Percentiles rank a stretch among this genome's conserved stretches.
Conservation (phyloP, 2,888 invertebrate species). For the Synanthedon myopaeformis region DNA sequence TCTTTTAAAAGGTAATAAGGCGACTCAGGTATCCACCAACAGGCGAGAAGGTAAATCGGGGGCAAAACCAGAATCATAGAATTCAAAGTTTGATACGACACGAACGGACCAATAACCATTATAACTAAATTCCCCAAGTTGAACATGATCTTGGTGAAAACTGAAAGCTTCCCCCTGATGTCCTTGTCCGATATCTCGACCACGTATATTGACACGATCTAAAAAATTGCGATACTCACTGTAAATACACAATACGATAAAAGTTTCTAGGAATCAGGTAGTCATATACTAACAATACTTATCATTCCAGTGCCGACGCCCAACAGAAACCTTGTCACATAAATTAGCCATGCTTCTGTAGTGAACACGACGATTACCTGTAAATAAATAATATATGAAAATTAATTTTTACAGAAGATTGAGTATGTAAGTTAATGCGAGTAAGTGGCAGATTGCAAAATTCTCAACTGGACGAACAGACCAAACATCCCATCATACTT, state of each 20-base stretch:
- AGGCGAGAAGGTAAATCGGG: constrained; percentile 47
- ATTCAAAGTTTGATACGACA: constrained; percentile 42
- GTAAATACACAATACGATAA: too few species aligned
- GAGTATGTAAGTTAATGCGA: too few species aligned
- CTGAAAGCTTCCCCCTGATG: constrained; percentile 39
- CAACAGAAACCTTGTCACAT: constrained; percentile 52
- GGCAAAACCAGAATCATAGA: constrained; percentile 53
- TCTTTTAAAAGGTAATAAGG: constrained; percentile 70
- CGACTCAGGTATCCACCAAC: constrained; percentile 71
- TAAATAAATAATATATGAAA: constrained; percentile 9
- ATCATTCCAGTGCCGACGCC: constrained; percentile 61
- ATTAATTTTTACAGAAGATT: too few species aligned
- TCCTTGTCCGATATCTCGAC: constrained; percentile 57
- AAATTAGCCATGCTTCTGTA: constrained; percentile 49
- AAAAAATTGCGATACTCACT: constrained; percentile 10
- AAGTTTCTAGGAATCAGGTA: too few species aligned
- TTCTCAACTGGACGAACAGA: too few species aligned
- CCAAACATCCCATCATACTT: too few species aligned
- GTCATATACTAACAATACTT: constrained; percentile 31
- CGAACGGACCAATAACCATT: constrained; percentile 43
- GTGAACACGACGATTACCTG: constrained; percentile 49
- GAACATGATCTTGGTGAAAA: constrained; percentile 35
- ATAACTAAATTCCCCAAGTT: constrained; percentile 47
- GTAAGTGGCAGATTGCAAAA: too few species aligned
- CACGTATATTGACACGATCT: constrained; percentile 50